Conservation (phyloP, 2,797 vertebrate genomes). For the Coreius guichenoti region DNA sequence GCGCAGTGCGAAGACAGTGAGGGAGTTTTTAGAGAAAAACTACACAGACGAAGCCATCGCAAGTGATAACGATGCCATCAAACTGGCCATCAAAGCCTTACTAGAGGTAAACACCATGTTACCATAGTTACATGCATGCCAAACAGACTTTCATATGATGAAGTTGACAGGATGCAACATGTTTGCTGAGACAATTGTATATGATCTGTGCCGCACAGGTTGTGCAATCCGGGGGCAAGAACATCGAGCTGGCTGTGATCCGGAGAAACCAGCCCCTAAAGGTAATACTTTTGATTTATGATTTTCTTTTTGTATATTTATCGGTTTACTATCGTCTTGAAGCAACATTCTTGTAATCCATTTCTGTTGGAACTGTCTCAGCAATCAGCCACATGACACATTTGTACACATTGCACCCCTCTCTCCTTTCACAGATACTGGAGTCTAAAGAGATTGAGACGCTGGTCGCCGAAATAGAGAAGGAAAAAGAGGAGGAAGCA, state of each 20-base stretch:
- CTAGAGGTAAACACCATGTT: conserved; percentile 79
- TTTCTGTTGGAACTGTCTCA: background rate
- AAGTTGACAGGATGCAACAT: background rate
- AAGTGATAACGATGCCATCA: conserved; percentile 81
- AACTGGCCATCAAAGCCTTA: conserved; percentile 85
- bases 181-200: conserved; percentile 24
- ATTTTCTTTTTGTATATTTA: background rate
- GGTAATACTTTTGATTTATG: conserved; percentile 63
- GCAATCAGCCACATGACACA: background rate
- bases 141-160: background rate
- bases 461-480: conserved; percentile 83
- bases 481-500: conserved; percentile 85
- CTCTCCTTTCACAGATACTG: conserved; percentile 75
- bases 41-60: conserved; percentile 83
- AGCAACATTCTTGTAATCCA: background rate
- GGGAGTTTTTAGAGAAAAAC: conserved; percentile 88
- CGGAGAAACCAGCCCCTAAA: conserved; percentile 84
- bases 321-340: background rate
- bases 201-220: conserved; percentile 66
- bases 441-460: conserved; percentile 87
- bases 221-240: conserved; percentile 88
- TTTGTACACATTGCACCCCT: conserved; percentile 30
- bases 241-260: conserved; percentile 82
- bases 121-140: background rate
- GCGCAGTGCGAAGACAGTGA: conserved; percentile 84